Percentiles rank a stretch among this genome's conserved stretches.
Evolutionary conservation across 2,888 invertebrate genomes (phyloP).

Genomic region (Mechanitis mazaeus): DNA sequence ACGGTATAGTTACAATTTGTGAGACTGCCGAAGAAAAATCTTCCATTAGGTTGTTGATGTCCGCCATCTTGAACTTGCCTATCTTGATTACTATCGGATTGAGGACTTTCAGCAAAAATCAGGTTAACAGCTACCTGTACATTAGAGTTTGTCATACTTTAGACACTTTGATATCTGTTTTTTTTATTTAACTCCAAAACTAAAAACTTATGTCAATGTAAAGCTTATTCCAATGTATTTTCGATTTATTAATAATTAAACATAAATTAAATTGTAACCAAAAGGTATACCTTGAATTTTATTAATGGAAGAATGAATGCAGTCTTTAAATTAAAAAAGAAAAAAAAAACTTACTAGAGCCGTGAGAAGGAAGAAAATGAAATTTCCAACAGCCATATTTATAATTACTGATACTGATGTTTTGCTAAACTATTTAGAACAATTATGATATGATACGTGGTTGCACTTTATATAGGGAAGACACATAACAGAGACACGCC

Average conservation of each 20-base stretch:
- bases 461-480: background rate
- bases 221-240: too few relatives aligned
- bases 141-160: background rate
- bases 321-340: background rate
- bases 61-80: background rate
- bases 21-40: conserved; percentile 29
- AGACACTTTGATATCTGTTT: too few relatives aligned
- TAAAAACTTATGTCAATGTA: too few relatives aligned
- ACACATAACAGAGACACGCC: background rate
- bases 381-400: background rate
- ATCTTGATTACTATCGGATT: background rate
- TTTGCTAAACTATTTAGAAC: background rate
- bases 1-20: conserved; percentile 34
- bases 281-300: too few relatives aligned
- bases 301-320: background rate
- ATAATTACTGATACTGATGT: background rate
- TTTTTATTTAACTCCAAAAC: too few relatives aligned
- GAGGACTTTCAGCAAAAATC: conserved; percentile 33
- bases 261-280: too few relatives aligned
- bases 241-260: too few relatives aligned
- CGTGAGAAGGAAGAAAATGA: conserved; percentile 6
- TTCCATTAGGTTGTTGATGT: conserved; percentile 23
- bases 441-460: background rate
- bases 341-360: background rate
- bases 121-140: conserved; percentile 36